Evolutionary conservation across 2,113 vertebrate genomes (phyloP).

Genomic region (Paedocypris sp.): DNA sequence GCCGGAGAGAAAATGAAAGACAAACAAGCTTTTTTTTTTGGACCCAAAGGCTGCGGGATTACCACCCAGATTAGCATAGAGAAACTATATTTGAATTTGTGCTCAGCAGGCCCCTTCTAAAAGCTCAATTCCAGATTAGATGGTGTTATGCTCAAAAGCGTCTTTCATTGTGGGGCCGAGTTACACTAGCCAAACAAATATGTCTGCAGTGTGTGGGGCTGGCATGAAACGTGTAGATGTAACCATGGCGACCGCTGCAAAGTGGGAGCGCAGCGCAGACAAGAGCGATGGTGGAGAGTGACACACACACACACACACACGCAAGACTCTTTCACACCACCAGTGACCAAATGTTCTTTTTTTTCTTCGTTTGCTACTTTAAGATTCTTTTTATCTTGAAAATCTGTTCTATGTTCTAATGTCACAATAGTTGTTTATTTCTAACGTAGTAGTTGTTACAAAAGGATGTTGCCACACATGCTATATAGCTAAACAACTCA

Average conservation of each 20-base stretch:
- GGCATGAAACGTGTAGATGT: conserved; percentile 74
- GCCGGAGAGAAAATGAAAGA: conserved; percentile 59
- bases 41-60: conserved; percentile 67
- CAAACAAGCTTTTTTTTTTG: conserved; percentile 64
- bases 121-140: conserved; percentile 70
- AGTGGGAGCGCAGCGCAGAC: conserved; percentile 53
- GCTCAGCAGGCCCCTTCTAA: conserved; percentile 70
- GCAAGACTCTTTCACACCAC: conserved; percentile 30
- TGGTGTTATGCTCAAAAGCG: conserved; percentile 76
- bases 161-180: conserved; percentile 69
- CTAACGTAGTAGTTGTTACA: neutral
- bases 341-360: conserved; percentile 18
- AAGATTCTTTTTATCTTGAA: neutral
- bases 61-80: conserved; percentile 77
- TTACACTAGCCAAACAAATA: conserved; percentile 92
- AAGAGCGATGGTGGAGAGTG: conserved; percentile 59
- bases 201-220: conserved; percentile 80
- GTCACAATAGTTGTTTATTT: neutral
- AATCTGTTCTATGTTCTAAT: neutral
- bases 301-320: conserved; percentile 54
- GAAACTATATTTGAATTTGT: conserved; percentile 85
- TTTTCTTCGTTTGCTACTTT: neutral
- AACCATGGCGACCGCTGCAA: conserved; percentile 79
- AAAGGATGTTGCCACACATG: neutral
- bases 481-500: neutral